Base-by-base conservation (phyloP, 2,888 invertebrate species). In the Ochropacha duplaris region DNA sequence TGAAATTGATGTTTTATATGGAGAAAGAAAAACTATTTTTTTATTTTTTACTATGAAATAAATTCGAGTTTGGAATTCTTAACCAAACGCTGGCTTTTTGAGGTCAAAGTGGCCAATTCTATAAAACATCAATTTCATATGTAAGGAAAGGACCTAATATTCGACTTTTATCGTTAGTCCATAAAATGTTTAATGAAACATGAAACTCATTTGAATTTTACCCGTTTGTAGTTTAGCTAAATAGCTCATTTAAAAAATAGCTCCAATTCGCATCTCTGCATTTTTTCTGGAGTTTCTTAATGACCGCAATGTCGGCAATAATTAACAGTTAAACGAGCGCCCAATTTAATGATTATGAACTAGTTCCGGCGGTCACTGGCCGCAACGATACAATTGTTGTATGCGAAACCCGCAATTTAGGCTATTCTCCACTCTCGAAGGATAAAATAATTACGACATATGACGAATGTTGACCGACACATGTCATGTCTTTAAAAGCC, bases 331-430 rank as follows among this genome's bases (percentile, higher is more conserved):
- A 81, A 85, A 83, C 79, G 81, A 74, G 74, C 78, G 79, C 85
- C 86, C 86, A 87, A 88, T 87, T 88, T 87, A 83, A 86, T 86
- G 81, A 79, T 87, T 88, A 88, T 86, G 81, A 87, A 81, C 78
- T 77, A 85, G 83, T 90, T 90, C 88, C 88, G 87, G 85, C 78
- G 81, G 81, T 76, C 83, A 81, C 66, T 68, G 73, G 66, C 71
- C 72, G 65, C 61, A 68, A 58, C 60, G 68, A 74, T 68, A 76
- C 67, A 66, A 61, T 39, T 39, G 39, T 39, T 69, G 65, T 78
- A 70, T 72, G 78, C 79, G 72, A 78, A 80, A 77, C 76, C 71
- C 74, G 71, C 69, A 69, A 75, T 75, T 74, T 68, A 66, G 57
- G 62, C 60, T 59, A 59, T 69, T 56, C 60, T 54, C 56, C 60